Conservation (phyloP, 2,888 invertebrate species). For the Bellardia bayeri region DNA sequence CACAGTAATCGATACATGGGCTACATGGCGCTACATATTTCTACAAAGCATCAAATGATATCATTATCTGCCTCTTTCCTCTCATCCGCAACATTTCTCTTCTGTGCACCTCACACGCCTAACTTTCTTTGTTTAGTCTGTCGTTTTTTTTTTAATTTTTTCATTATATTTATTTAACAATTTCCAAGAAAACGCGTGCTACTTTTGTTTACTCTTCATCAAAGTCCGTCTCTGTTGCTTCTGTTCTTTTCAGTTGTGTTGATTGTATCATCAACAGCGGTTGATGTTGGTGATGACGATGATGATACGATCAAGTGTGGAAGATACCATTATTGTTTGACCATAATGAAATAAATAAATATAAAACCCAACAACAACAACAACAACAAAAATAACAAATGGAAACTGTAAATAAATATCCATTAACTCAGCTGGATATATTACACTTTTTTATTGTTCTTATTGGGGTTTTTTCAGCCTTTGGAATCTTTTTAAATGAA, state of each 20-base stretch:
- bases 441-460: conserved; percentile 73
- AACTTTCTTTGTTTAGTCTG: conserved; percentile 57
- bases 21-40: conserved; percentile 49
- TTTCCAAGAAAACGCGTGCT: conserved; percentile 73
- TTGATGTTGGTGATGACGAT: conserved; percentile 11
- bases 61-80: conserved; percentile 38
- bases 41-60: conserved; percentile 59
- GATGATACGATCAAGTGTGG: conserved; percentile 69
- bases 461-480: conserved; percentile 32
- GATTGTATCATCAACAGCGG: conserved; percentile 56
- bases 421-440: conserved; percentile 82
- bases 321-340: conserved; percentile 71
- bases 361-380: background rate
- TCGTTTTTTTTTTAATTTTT: conserved; percentile 6
- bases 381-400: conserved; percentile 54
- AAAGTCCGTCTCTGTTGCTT: conserved; percentile 59
- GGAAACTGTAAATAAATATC: conserved; percentile 80
- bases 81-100: conserved; percentile 26
- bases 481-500: conserved; percentile 46
- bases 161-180: conserved; percentile 65
- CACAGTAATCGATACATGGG: conserved; percentile 26
- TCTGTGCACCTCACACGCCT: conserved; percentile 36
- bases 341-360: conserved; percentile 64
- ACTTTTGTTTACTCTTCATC: conserved; percentile 60
- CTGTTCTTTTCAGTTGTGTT: conserved; percentile 51